Conservation (phyloP, 1,140 invertebrate species). For the Rhagoletis zephyria region DNA sequence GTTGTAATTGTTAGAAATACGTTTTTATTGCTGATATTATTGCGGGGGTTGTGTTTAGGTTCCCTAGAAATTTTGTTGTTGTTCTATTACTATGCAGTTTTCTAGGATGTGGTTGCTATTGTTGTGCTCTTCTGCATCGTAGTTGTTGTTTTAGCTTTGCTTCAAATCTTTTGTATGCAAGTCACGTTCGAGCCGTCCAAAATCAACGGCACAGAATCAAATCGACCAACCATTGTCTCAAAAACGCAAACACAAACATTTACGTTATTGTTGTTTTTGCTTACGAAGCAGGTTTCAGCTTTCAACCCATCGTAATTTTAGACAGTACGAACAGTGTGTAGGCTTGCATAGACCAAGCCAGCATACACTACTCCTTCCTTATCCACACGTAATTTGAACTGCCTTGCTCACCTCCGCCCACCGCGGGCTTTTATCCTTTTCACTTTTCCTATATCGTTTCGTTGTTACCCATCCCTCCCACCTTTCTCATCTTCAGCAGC, state of each 20-base stretch:
- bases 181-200: constrained; percentile 45
- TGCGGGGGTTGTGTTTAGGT: background rate
- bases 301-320: background rate
- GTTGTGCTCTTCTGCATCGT: background rate
- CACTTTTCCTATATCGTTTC: background rate
- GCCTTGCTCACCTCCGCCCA: background rate
- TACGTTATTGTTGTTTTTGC: background rate
- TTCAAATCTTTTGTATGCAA: constrained; percentile 36
- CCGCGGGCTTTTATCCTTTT: background rate
- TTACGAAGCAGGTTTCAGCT: background rate
- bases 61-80: background rate
- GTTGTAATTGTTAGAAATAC: constrained; percentile 1
- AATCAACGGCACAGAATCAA: constrained; percentile 45
- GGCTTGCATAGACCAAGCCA: background rate
- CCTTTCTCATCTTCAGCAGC: background rate
- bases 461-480: background rate
- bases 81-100: background rate
- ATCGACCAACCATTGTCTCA: constrained; percentile 42
- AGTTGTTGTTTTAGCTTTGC: constrained; percentile 30
- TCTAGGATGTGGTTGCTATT: background rate
- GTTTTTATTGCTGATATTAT: constrained; percentile 15
- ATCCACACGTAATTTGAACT: background rate
- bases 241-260: background rate
- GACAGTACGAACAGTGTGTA: background rate
- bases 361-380: too few relatives aligned